Base-by-base conservation (phyloP, 2,888 invertebrate species). In the Euclidia mi region DNA sequence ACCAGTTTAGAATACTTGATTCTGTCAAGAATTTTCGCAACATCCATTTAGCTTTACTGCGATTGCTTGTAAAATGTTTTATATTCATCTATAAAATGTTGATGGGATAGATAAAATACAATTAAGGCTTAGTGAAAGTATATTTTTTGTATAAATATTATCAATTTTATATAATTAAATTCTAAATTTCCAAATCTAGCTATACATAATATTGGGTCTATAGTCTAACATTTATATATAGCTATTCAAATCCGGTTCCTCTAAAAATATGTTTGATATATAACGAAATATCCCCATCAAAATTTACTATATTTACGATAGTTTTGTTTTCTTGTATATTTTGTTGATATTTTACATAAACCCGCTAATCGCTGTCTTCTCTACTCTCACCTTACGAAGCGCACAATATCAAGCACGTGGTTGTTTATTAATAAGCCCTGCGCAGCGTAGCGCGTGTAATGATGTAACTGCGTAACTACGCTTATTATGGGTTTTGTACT, bases 391-490 rank as follows among this genome's bases (percentile, higher is more conserved):
- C 65, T 47, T 65, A 67, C 65, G 63, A 69, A 79, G 74, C 76
- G 78, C 83, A 78, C 78, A 72, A 83, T 80, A 84, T 78, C 81
- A 79, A 55, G 87, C 92, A 92, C 92, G 92, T 92, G 92, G 86
- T 78, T 75, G 88, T 85, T 85, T 92, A 93, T 90, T 90, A 89
- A 91, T 92, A 92, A 82, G 79, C 84, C 65, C 81, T 78, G 85
- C 88, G 89, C 90, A 86, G 78, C 86, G 83, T 56, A 77, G 84
- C 78, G 89, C 91, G 91, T 90, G 91, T 82, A 88, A 70, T 89
- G 87, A 88, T 87, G 82, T 82, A 85, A 88, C 85, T 84, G 79
- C 80, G 89, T 84, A 84, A 81, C 79, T 81, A 82, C 71, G 70
- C 51, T 79, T 77, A 76, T 78, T 75, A 80, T 71, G 61, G 61